Base-by-base conservation (phyloP, 1,140 invertebrate species). In the Orius insidiosus region DNA sequence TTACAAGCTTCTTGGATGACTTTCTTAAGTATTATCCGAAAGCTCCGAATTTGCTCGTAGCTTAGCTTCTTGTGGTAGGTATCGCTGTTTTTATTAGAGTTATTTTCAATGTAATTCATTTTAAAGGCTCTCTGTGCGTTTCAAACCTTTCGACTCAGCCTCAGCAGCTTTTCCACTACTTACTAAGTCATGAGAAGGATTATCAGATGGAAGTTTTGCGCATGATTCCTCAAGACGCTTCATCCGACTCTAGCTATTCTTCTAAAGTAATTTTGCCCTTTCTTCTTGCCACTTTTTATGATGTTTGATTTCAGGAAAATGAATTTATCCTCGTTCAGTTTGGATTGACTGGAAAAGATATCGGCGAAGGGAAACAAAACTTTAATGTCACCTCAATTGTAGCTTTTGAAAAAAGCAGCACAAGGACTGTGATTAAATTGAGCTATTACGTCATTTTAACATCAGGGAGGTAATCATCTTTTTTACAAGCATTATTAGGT, bases 11-110 rank as follows among this genome's bases (percentile, higher is more conserved):
- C 60, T 64, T 89, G 5, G 73, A 80, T 45, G 84, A 89, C 58
- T 88, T 89, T 58, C 69, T 78, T 14, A 80, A 82, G 59, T 85
- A 88, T 58, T 89, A 88, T 56, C 75, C 74, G 19, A 82, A 85
- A 60, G 75, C 80, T 15, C 85, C 85, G 5, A 84, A 78, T 63
- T 75, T 63, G 80, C 85, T 1, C 67, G 80, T 49, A 88, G 86
- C 63, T 70, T 80, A 44, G 69, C 86, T 24, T 70, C 78, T 55
- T 68, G 77, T 61, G 78, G 78, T 80, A 66, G 56, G 47, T 49
- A 34, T 24, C 7, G 3, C 7, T 24, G 24, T 4, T 24, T 24
- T 24, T 24, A 24, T n/a, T n/a, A n/a, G n/a, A 41, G 30, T 6
- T 49, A 39, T 7, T 37, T 24, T 52, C 5, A 37, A 16, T 50